phyloP scores from a whole-genome alignment of 2,797 vertebrate species.

The Podarcis lilfordi region DNA sequence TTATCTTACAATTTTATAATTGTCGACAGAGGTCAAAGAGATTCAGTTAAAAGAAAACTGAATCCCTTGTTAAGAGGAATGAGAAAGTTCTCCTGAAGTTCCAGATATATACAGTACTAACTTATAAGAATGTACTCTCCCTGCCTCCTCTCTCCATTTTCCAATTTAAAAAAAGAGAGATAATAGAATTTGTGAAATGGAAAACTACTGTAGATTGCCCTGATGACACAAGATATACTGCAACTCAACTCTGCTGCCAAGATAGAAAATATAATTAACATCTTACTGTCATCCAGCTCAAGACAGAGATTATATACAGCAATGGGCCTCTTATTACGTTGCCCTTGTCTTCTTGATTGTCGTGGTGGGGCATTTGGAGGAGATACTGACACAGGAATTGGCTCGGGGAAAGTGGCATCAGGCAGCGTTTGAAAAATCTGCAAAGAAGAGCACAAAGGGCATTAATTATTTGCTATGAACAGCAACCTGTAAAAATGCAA shows the following conservation, averaged over 20 bases:
- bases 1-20: conserved; percentile 74
- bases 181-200: conserved; percentile 55
- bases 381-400: conserved; percentile 75
- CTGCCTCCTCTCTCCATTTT: conserved; percentile 18
- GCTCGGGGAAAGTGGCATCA: conserved; percentile 81
- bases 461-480: conserved; percentile 69
- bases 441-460: conserved; percentile 72
- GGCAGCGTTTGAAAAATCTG: conserved; percentile 95
- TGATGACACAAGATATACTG: conserved; percentile 25
- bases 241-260: conserved; percentile 38
- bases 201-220: conserved; percentile 47
- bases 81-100: conserved; percentile 25
- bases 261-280: conserved; percentile 48
- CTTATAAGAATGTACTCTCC: conserved; percentile 37
- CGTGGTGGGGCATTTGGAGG: conserved; percentile 89
- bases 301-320: conserved; percentile 93
- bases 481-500: conserved; percentile 64
- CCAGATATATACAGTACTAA: conserved; percentile 39
- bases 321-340: conserved; percentile 89
- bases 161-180: conserved; percentile 49
- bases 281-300: conserved; percentile 92
- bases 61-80: conserved; percentile 62
- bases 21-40: conserved; percentile 75
- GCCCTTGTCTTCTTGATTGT: conserved; percentile 88
- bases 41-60: conserved; percentile 70